Evolutionary conservation across 1,140 invertebrate genomes (phyloP), one percentile per base, ranked within the genome.

Genomic region (Bombus waltoni): DNA sequence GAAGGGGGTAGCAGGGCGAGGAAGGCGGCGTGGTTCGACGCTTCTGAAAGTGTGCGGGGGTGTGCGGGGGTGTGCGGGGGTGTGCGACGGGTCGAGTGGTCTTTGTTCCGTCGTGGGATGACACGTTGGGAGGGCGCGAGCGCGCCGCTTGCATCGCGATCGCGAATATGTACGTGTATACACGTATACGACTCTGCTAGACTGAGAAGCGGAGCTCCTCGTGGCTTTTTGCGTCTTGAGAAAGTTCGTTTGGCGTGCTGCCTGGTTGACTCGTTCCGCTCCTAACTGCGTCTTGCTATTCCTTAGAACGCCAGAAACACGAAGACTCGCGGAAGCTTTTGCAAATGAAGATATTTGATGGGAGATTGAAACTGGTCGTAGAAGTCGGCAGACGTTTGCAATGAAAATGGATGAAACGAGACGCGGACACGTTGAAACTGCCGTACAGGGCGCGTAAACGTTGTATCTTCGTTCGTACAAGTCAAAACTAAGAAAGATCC

Each of bases 51-150:
- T 57, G 62, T 3, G 44, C 84, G 84, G 79, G 84, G 71, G 71
- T 82, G 59, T 32, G 18, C 13, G 77, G 84, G 71, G 71, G 72
- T 57, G 62, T 3, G 44, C 84, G 84, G 79, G 84, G 71, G 71
- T 82, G 59, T 32, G 18, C 13, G 77, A n/a, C 53, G 53, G 83
- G 76, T 80, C 76, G 83, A 85, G 83, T 80, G 77, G 83, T 62
- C 83, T 85, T 85, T 85, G 83, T 85, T 85, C 68, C 57, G 53
- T 72, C 83, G 83, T 65, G 53, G 83, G 77, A 85, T 85, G 83
- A 85, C 77, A 85, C 77, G 83, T 62, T 65, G 75, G 47, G 82
- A 62, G 53, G 42, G 32, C 80, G 53, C 22, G 70, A 44, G 10
- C 66, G 70, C 25, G 35, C 25, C 11, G 32, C 28, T 59, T 66